phyloP scores from a whole-genome alignment of 2,113 vertebrate genomes.

The Mellivora capensis region DNA sequence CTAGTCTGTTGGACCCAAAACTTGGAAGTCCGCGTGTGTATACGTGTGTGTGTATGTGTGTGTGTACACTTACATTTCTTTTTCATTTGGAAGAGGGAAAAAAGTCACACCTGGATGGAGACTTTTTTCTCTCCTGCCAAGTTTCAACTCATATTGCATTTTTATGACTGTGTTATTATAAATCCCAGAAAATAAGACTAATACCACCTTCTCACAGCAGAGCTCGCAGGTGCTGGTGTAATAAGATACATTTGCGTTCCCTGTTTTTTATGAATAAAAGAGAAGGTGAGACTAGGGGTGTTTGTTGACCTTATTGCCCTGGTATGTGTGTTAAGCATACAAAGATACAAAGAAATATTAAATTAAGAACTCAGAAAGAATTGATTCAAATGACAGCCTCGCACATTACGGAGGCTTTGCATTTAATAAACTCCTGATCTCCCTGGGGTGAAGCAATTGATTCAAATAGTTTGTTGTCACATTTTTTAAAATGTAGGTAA shows the following conservation, averaged over 20 bases:
- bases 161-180: conserved; percentile 39
- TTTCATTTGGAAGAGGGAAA: conserved; percentile 26
- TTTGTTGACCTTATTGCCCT: conserved; percentile 71
- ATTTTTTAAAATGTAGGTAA: conserved; percentile 67
- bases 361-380: conserved; percentile 76
- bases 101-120: background rate
- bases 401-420: conserved; percentile 44
- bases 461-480: conserved; percentile 79
- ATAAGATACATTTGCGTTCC: conserved; percentile 57
- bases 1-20: background rate
- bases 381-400: conserved; percentile 71
- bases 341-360: conserved; percentile 73
- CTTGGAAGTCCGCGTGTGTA: background rate
- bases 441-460: conserved; percentile 70
- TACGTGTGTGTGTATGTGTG: background rate
- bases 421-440: conserved; percentile 72
- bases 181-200: conserved; percentile 53
- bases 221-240: conserved; percentile 40
- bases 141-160: conserved; percentile 30
- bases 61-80: background rate
- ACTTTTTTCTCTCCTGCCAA: conserved; percentile 25
- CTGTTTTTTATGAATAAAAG: conserved; percentile 67
- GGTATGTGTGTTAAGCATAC: conserved; percentile 43
- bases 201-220: background rate
- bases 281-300: conserved; percentile 55